Evolutionary conservation across 2,113 vertebrate species (phyloP).

Genomic region (Ciconia maguari): DNA sequence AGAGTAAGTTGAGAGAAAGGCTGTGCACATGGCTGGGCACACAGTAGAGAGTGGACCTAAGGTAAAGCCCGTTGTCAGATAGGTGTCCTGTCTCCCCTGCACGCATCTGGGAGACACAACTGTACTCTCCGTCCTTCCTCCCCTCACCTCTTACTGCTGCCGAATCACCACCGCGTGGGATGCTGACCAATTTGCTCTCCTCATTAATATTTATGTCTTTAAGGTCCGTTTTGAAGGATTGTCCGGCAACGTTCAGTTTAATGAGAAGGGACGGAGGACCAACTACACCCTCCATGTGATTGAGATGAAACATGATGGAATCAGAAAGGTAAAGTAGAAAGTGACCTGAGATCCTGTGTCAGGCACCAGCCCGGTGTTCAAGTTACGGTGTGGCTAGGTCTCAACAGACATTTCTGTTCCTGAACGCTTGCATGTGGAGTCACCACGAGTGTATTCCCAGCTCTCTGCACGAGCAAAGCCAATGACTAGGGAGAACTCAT

Average conservation of each 20-base stretch:
- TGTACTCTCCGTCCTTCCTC: not conserved
- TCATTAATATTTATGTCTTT: slow-evolving; percentile 1
- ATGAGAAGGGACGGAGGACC: slow-evolving; percentile 93
- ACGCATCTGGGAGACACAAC: not conserved
- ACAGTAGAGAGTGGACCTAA: not conserved
- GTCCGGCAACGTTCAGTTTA: slow-evolving; percentile 97
- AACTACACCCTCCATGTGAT: slow-evolving; percentile 96
- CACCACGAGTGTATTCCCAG: not conserved
- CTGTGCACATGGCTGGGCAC: not conserved
- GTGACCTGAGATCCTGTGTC: not conserved
- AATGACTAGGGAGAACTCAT: not conserved
- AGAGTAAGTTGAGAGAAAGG: not conserved
- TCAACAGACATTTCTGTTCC: not conserved
- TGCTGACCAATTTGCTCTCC: not conserved
- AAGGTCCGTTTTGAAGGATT: slow-evolving; percentile 94
- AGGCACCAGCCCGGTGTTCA: not conserved
- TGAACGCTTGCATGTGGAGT: not conserved
- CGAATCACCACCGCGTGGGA: rapidly evolving
- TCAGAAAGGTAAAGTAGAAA: slow-evolving; percentile 84
- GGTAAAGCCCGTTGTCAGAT: not conserved
- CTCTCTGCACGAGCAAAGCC: not conserved
- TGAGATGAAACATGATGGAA: slow-evolving; percentile 90
- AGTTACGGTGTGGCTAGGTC: not conserved
- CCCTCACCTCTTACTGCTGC: not conserved
- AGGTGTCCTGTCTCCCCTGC: not conserved